Evolutionary conservation across 1,140 invertebrate species (phyloP).

Genomic region (Lycorma delicatula): DNA sequence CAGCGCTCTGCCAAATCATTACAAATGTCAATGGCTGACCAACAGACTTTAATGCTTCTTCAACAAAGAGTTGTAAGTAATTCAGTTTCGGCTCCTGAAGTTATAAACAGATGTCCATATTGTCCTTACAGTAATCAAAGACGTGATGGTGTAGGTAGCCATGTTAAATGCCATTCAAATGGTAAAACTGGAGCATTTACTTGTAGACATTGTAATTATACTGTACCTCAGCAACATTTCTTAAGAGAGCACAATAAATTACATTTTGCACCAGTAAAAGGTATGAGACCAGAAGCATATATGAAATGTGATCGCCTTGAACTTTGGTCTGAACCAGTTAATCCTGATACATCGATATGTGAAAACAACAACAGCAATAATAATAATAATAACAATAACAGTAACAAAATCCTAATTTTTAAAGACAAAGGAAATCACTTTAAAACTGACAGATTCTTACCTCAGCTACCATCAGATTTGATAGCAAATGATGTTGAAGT

Average conservation of each 20-base stretch:
- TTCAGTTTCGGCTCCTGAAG: constrained; percentile 36
- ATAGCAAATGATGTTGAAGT: constrained; percentile 33
- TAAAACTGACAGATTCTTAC: constrained; percentile 26
- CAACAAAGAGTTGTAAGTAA: constrained; percentile 40
- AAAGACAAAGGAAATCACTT: constrained; percentile 34
- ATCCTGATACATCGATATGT: constrained; percentile 32
- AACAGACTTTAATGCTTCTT: constrained; percentile 41
- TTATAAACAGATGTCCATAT: constrained; percentile 49
- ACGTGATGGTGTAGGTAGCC: constrained; percentile 62
- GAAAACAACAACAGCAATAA: too few species aligned
- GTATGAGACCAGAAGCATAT: constrained; percentile 50
- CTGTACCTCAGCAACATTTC: constrained; percentile 65
- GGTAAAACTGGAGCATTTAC: constrained; percentile 48
- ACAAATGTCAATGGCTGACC: constrained; percentile 44
- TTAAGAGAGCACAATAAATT: constrained; percentile 70
- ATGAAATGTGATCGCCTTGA: constrained; percentile 47
- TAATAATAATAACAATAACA: constrained; percentile 29
- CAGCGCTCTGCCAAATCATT: constrained; percentile 33
- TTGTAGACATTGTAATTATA: constrained; percentile 78
- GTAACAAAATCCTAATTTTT: constrained; percentile 37
- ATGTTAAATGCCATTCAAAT: constrained; percentile 60
- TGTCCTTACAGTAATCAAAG: constrained; percentile 70
- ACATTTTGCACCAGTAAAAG: constrained; percentile 57
- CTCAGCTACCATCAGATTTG: constrained; percentile 24
- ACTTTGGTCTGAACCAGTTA: constrained; percentile 39